These are phyloP conservation scores for Poecile atricapillus DNA, from an alignment of 2,113 vertebrate species.

Conservation along the genomic window DNA sequence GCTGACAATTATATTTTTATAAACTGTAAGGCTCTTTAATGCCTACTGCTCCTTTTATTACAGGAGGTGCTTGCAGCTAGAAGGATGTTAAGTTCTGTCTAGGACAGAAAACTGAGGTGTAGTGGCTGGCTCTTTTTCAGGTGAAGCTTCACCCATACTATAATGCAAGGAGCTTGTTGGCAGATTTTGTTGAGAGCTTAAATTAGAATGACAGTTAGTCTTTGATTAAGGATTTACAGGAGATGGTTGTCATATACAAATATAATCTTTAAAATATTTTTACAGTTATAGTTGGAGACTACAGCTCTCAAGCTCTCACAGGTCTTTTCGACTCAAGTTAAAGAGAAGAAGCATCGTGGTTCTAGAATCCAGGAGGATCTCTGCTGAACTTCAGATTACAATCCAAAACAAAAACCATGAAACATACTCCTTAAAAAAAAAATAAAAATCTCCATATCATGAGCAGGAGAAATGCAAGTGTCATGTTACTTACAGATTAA, in stretches of 20 bases:
- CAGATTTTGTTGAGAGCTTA: not conserved
- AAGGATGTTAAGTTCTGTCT: not conserved
- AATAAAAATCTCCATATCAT: not conserved
- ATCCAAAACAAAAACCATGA: not conserved
- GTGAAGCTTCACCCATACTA: not conserved
- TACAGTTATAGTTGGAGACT: not conserved
- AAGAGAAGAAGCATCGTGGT: not conserved
- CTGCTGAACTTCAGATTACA: not conserved
- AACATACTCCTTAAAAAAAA: not conserved
- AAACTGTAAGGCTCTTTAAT: not conserved
- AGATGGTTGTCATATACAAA: not conserved
- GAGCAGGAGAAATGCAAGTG: not conserved
- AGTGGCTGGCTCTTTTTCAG: not conserved
- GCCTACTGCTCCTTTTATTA: not conserved
- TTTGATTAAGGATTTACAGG: not conserved
- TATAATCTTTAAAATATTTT: not conserved
- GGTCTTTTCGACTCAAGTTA: not conserved
- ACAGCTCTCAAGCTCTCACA: not conserved
- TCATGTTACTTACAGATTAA: not conserved
- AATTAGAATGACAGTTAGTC: not conserved
- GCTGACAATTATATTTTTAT: not conserved
- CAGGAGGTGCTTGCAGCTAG: not conserved
- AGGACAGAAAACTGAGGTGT: not conserved
- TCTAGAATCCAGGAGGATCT: not conserved
- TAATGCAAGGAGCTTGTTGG: not conserved